Evolutionary conservation across 2,888 invertebrate species (phyloP), one percentile per base, ranked within the genome.

Genomic region (Leucoma salicis): DNA sequence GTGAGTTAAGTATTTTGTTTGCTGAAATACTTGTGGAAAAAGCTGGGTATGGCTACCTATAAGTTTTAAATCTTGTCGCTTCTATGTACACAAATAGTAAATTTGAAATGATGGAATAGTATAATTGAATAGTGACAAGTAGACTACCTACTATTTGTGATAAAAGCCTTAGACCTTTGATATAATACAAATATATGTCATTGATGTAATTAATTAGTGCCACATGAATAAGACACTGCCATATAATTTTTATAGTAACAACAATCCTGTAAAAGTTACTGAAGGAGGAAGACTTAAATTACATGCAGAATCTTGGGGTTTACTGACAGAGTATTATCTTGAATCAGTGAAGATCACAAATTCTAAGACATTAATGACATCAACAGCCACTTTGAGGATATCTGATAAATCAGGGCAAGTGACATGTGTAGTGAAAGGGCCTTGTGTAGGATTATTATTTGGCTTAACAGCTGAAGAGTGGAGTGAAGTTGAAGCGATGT

Each of bases 341-440:
- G 90, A 90, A 58, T 89, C 87, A 0, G 85, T 88, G 1, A 90
- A 90, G 63, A 77, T 90, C 40, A 75, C 77, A 43, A 61, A 67
- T 16, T 58, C 49, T 14, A 71, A 63, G 46, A 59, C 66, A 34
- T 73, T 70, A 27, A 50, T 54, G 16, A 56, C 65, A 14, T 54
- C 63, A 13, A 78, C 86, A 6, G 90, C 89, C 14, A 77, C 78
- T 4, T 46, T 90, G 4, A 82, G 79, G 67, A 59, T 88, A 44
- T 63, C 68, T 15, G 89, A 90, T 57, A 63, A 56, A 52, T 74
- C 78, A 15, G 90, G 90, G 1, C 76, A 84, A 66, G 71, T 77
- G 11, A 74, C 78, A 14, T 85, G 88, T 63, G 49, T 83, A 15
- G 48, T 86, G 1, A 80, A 71, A 63, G 90, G 89, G 13, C 47